Percentiles rank a stretch among this genome's conserved stretches.
Evolutionary conservation across 2,113 vertebrate genomes (phyloP).

Genomic region (Notothenia coriiceps): DNA sequence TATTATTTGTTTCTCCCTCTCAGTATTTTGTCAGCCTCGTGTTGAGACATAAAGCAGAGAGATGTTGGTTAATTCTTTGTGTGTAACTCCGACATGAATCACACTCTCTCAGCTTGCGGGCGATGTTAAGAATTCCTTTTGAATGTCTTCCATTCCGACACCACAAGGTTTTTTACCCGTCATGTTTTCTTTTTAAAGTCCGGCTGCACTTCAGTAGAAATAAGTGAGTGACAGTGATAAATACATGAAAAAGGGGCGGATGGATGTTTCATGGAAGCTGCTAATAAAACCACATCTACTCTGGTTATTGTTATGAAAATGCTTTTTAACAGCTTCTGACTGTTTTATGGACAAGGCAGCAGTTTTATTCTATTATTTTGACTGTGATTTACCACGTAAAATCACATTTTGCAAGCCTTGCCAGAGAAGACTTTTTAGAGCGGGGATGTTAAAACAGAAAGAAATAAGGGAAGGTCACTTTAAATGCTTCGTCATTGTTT

Average conservation of each 20-base stretch:
- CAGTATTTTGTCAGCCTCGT: no score
- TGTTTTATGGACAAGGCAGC: not conserved
- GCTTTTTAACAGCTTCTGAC: not conserved
- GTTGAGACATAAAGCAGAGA: slow-evolving; percentile 37
- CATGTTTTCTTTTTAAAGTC: slow-evolving; percentile 53
- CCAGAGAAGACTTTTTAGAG: not conserved
- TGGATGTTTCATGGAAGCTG: not conserved
- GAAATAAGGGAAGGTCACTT: slow-evolving; percentile 11
- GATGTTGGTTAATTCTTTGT: slow-evolving; percentile 39
- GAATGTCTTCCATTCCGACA: slow-evolving; percentile 51
- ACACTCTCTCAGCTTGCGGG: slow-evolving; percentile 40
- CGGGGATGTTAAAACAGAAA: slow-evolving; percentile 5
- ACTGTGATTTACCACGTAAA: slow-evolving; percentile 16
- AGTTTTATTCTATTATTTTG: slow-evolving; percentile 7
- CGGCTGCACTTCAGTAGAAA: slow-evolving; percentile 11
- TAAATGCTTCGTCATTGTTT: not conserved
- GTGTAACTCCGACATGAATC: slow-evolving; percentile 45
- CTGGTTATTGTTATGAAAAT: not conserved
- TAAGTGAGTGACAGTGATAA: not conserved
- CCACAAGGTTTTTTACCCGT: slow-evolving; percentile 35
- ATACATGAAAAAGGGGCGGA: slow-evolving; percentile 4
- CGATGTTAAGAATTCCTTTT: slow-evolving; percentile 71
- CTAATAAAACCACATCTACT: not conserved
- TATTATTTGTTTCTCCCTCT: no score
- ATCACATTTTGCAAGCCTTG: not conserved